Conservation (phyloP, 2,888 invertebrate genomes). For the Alitta virens region DNA sequence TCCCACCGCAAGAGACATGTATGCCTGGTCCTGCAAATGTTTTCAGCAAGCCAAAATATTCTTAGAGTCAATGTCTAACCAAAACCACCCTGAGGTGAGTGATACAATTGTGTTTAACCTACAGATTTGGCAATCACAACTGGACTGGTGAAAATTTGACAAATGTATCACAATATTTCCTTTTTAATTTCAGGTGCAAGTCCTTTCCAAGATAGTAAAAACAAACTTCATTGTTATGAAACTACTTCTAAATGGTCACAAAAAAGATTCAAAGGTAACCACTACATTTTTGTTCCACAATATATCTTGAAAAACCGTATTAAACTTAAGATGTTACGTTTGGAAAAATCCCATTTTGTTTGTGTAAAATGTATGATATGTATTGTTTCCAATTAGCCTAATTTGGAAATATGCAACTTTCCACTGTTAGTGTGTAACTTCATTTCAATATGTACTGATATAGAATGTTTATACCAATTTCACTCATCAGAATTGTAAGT, state of each 20-base stretch:
- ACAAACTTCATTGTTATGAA: constrained; percentile 95
- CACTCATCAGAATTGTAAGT: too few relatives aligned
- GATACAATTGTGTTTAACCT: not conserved
- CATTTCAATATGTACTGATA: too few relatives aligned
- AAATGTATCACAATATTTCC: too few relatives aligned
- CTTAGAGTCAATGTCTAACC: constrained; percentile 77
- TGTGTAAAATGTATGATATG: not conserved
- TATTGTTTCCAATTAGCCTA: not conserved
- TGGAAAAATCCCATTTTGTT: not conserved
- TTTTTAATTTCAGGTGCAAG: constrained; percentile 41
- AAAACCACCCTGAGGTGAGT: constrained; percentile 44
- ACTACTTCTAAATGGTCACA: constrained; percentile 87
- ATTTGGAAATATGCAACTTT: too few relatives aligned
- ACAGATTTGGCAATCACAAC: too few relatives aligned
- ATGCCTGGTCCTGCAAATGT: constrained; percentile 82
- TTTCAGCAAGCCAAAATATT: constrained; percentile 87
- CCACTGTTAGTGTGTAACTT: too few relatives aligned
- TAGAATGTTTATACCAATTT: too few relatives aligned
- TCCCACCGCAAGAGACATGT: constrained; percentile 59
- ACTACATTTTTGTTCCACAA: not conserved
- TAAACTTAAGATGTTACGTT: too few relatives aligned
- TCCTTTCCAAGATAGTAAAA: constrained; percentile 83
- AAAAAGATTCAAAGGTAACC: constrained; percentile 73
- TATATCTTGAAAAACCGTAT: too few relatives aligned
- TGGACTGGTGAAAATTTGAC: too few relatives aligned